A percentile compares a stretch with the other conserved stretches of the same genome.
These are phyloP conservation scores for Torymus tubicola DNA, from an alignment of 2,888 invertebrate genomes.

Conservation along the genomic window DNA sequence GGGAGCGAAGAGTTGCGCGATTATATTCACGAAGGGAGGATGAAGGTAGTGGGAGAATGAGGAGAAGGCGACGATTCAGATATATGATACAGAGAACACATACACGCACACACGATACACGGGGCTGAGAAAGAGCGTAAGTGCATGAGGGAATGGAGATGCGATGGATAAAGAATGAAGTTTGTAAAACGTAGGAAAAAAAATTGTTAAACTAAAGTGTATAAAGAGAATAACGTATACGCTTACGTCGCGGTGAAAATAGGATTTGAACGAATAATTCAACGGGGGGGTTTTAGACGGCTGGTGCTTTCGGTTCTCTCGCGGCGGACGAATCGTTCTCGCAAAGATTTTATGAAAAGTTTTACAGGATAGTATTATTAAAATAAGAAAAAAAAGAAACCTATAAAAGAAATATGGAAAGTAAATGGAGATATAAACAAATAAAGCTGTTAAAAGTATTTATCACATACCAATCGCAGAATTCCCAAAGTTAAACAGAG, in stretches of 20 bases:
- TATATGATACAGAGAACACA: constrained; percentile 45
- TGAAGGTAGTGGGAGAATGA: constrained; percentile 32
- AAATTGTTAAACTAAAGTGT: constrained; percentile 45
- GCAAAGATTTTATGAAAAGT: constrained; percentile 43
- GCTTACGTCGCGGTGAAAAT: constrained; percentile 47
- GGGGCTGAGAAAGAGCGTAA: neutral
- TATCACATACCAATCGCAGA: constrained; percentile 31
- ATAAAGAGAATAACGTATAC: constrained; percentile 44
- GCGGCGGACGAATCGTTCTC: constrained; percentile 1
- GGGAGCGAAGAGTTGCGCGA: constrained; percentile 15
- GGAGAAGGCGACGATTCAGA: constrained; percentile 29
- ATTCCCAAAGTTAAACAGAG: constrained; percentile 40
- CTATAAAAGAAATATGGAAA: constrained; percentile 25
- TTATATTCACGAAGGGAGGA: constrained; percentile 16
- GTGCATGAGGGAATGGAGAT: constrained; percentile 14
- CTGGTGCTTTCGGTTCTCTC: constrained; percentile 15
- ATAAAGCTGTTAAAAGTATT: constrained; percentile 33
- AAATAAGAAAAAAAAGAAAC: constrained; percentile 6
- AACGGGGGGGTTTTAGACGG: neutral
- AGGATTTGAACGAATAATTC: constrained; percentile 43
- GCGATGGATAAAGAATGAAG: neutral
- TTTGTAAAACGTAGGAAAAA: constrained; percentile 4
- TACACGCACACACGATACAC: constrained; percentile 54
- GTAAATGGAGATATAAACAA: constrained; percentile 22
- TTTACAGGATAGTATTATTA: constrained; percentile 41